Conservation (phyloP, 2,797 vertebrate genomes). For the Catharus ustulatus region DNA sequence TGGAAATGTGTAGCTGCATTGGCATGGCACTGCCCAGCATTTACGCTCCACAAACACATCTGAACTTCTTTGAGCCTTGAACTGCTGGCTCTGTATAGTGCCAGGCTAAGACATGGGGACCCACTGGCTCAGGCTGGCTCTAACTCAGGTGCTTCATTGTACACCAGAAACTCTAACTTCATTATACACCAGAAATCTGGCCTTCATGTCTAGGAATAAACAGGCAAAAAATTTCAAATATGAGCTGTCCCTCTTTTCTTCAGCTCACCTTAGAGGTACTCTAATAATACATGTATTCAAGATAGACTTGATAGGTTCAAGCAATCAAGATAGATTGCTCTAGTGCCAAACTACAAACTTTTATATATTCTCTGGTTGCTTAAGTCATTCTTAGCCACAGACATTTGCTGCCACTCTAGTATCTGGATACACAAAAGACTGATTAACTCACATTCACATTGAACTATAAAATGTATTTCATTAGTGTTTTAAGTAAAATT, state of each 20-base stretch:
- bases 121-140: neutral
- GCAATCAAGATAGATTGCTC: neutral
- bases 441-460: constrained; percentile 2
- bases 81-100: neutral
- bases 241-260: neutral
- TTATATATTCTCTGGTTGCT: neutral
- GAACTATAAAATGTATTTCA: neutral
- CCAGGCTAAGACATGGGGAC: neutral
- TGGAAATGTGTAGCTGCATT: neutral
- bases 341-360: constrained; percentile 6
- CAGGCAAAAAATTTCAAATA: neutral
- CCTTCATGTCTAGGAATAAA: neutral
- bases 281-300: constrained; percentile 3
- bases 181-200: neutral
- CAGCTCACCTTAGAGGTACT: neutral
- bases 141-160: neutral
- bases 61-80: neutral
- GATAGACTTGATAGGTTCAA: neutral
- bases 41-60: neutral
- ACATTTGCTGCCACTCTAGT: neutral
- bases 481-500: neutral
- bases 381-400: neutral
- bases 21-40: neutral
- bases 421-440: neutral
- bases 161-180: neutral